Percentiles rank a stretch among this genome's conserved stretches.
Evolutionary conservation across 37 sponge, comb jelly and placozoan species (phyloP).

Genomic region (Halisarca cf. caerulea): DNA sequence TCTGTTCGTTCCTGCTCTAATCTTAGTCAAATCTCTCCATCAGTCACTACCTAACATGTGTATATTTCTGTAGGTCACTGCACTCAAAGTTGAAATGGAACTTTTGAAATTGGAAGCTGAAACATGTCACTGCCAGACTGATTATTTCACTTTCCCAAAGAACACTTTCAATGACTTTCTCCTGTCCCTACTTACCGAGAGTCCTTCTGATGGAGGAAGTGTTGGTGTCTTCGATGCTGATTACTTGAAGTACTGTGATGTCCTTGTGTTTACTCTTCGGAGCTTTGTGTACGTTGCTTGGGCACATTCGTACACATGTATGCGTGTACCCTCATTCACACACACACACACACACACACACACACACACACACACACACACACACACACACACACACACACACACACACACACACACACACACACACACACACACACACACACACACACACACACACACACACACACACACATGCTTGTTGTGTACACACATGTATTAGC

Average conservation of each 20-base stretch:
- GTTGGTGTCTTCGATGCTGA: no score
- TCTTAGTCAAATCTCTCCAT: no score
- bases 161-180: no score
- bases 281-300: not conserved
- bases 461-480: not conserved
- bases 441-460: conserved; percentile 10
- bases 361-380: not conserved
- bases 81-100: no score
- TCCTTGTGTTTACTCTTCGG: not conserved
- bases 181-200: no score
- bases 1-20: no score
- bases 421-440: conserved; percentile 2
- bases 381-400: not conserved
- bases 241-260: not conserved
- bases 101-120: no score
- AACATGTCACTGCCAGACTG: no score
- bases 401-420: conserved; percentile 1
- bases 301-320: not conserved
- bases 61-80: no score
- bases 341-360: conserved; percentile 1
- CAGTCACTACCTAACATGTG: no score
- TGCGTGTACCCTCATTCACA: not conserved
- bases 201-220: no score
- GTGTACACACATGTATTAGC: not conserved
- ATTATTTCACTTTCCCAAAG: no score